phyloP scores from a whole-genome alignment of 1,140 invertebrate genomes.

The Psilanteris sp. region DNA sequence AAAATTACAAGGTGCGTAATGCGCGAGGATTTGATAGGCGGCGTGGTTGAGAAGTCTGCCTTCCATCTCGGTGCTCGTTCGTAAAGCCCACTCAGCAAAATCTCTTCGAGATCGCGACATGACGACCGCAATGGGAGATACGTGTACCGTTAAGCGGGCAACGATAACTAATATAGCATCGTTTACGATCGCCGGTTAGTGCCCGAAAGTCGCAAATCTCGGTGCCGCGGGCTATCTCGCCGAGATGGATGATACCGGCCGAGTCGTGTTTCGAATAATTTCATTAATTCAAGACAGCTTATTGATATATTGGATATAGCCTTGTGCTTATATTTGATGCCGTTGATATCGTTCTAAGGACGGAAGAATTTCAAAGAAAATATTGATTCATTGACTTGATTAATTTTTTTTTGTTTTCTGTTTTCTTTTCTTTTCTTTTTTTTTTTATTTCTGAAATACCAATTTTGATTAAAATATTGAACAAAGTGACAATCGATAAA shows the following conservation, averaged over 20 bases:
- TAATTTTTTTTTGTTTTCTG: no score
- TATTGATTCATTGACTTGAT: conserved; percentile 37
- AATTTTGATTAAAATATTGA: conserved; percentile 11
- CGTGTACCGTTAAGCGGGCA: conserved; percentile 60
- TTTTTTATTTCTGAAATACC: background rate
- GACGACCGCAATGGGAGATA: conserved; percentile 55
- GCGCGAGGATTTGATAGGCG: conserved; percentile 62
- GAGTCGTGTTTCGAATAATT: conserved; percentile 53
- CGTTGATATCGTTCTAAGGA: conserved; percentile 20
- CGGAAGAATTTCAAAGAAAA: conserved; percentile 31
- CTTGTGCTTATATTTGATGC: conserved; percentile 25
- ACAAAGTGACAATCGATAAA: no score
- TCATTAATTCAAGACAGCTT: conserved; percentile 49
- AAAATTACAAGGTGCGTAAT: conserved; percentile 74
- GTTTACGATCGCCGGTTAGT: conserved; percentile 57
- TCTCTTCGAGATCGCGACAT: conserved; percentile 45
- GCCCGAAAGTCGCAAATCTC: conserved; percentile 54
- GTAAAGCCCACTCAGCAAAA: conserved; percentile 40
- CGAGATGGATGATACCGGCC: conserved; percentile 40
- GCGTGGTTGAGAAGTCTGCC: conserved; percentile 47
- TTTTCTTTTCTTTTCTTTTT: conserved; percentile 9
- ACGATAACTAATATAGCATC: conserved; percentile 60
- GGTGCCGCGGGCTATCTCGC: conserved; percentile 35
- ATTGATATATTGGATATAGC: conserved; percentile 51
- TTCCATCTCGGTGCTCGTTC: conserved; percentile 50